Percentiles rank a stretch among this genome's conserved stretches.
These are phyloP conservation scores for Machimus atricapillus DNA, from an alignment of 2,888 invertebrate species.

Conservation along the genomic window DNA sequence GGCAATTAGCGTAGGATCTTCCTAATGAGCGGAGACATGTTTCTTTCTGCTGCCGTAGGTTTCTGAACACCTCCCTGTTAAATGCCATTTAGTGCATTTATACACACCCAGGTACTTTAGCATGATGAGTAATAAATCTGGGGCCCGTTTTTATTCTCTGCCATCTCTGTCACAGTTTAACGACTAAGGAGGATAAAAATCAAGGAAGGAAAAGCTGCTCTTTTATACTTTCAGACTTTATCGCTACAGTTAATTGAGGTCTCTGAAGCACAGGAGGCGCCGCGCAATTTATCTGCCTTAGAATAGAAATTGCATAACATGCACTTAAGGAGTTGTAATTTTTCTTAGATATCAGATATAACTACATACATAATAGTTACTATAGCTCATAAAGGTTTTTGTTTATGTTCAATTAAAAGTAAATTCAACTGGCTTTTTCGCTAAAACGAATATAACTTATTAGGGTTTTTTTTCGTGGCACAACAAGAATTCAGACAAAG, in stretches of 20 bases:
- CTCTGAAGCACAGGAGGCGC: background rate
- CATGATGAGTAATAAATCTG: conserved; percentile 12
- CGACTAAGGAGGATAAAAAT: background rate
- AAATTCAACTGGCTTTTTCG: no score
- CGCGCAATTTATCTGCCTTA: background rate
- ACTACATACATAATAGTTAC: no score
- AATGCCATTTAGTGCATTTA: background rate
- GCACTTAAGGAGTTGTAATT: background rate
- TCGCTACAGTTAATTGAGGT: background rate
- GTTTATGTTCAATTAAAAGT: no score
- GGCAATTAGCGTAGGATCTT: conserved; percentile 43
- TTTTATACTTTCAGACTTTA: background rate
- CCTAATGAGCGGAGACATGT: conserved; percentile 41
- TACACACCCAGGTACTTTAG: background rate
- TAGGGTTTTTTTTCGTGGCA: no score
- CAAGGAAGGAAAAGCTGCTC: background rate
- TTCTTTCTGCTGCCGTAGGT: background rate
- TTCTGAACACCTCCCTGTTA: background rate
- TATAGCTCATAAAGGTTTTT: no score
- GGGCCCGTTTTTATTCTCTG: background rate
- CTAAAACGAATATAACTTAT: no score
- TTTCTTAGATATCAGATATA: background rate
- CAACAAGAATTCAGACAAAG: no score
- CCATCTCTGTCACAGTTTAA: background rate
- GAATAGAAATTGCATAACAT: background rate